Evolutionary conservation across 2,113 vertebrate species (phyloP).

Genomic region (Actenoides lindsayi): DNA sequence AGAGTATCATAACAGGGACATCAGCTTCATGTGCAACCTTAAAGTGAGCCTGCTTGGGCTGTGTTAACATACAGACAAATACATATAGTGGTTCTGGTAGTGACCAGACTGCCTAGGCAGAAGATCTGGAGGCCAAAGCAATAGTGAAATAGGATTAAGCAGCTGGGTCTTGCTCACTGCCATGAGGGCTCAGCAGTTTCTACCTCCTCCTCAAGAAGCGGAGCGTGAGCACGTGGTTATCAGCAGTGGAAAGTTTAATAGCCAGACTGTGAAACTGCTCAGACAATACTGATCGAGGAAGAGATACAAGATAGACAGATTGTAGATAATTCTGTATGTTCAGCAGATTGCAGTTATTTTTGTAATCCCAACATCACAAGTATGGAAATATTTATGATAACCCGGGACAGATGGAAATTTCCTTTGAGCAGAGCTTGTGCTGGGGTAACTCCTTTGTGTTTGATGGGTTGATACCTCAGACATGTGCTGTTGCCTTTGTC

Average conservation of each 20-base stretch:
- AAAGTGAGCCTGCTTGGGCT: background rate
- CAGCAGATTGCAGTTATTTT: constrained; percentile 31
- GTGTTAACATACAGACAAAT: background rate
- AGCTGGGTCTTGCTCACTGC: background rate
- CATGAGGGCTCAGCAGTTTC: background rate
- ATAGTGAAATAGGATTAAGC: background rate
- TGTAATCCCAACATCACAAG: background rate
- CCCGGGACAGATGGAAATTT: constrained; percentile 47
- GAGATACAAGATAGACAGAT: constrained; percentile 27
- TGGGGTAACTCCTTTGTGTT: background rate
- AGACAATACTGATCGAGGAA: constrained; percentile 12
- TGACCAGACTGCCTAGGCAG: background rate
- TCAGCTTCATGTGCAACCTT: background rate
- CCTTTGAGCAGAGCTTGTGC: background rate
- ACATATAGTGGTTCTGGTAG: background rate
- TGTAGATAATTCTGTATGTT: constrained; percentile 17
- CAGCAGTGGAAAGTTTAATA: background rate
- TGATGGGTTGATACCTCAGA: background rate
- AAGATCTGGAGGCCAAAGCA: background rate
- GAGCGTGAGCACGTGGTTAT: background rate
- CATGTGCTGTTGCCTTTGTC: background rate
- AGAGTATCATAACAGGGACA: background rate
- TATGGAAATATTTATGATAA: constrained; percentile 54
- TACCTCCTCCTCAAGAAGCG: background rate
- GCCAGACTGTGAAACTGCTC: background rate